These are phyloP conservation scores for Eudasyphora cyanicolor DNA, from an alignment of 2,888 invertebrate genomes.

Conservation along the genomic window DNA sequence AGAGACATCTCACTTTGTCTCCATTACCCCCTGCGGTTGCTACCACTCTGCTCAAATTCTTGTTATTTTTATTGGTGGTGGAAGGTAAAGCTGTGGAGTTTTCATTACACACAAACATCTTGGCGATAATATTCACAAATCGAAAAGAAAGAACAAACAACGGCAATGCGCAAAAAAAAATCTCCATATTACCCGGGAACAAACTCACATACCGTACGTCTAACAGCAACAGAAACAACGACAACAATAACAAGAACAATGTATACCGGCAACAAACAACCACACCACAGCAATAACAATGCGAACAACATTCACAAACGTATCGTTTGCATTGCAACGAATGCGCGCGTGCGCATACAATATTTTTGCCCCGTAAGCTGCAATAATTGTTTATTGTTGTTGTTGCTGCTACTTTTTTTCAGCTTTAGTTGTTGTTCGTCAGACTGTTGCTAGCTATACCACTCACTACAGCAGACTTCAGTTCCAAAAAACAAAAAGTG, in stretches of 20 bases:
- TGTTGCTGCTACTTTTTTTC: background rate
- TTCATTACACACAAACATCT: constrained; percentile 22
- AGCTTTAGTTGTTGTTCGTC: constrained; percentile 31
- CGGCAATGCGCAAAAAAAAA: constrained; percentile 42
- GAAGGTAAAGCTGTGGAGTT: no score
- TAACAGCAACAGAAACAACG: constrained; percentile 55
- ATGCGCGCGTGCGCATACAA: constrained; percentile 76
- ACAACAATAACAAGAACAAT: no score
- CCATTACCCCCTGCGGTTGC: background rate
- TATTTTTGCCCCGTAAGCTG: constrained; percentile 70
- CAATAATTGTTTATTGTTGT: constrained; percentile 58
- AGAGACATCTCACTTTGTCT: no score
- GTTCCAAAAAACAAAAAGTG: no score
- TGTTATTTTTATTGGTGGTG: constrained; percentile 10
- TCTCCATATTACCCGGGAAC: constrained; percentile 62
- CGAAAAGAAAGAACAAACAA: constrained; percentile 39
- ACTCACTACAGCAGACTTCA: no score
- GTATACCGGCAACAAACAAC: no score
- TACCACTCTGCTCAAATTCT: background rate
- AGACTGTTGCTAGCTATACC: constrained; percentile 56
- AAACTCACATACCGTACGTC: constrained; percentile 22
- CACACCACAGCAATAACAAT: constrained; percentile 46
- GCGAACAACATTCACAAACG: constrained; percentile 51
- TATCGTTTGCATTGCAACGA: constrained; percentile 59
- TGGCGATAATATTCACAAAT: constrained; percentile 13